Evolutionary conservation across 2,888 invertebrate species (phyloP), one percentile per base, ranked within the genome.

Genomic region (Drosophila prostipennis): DNA sequence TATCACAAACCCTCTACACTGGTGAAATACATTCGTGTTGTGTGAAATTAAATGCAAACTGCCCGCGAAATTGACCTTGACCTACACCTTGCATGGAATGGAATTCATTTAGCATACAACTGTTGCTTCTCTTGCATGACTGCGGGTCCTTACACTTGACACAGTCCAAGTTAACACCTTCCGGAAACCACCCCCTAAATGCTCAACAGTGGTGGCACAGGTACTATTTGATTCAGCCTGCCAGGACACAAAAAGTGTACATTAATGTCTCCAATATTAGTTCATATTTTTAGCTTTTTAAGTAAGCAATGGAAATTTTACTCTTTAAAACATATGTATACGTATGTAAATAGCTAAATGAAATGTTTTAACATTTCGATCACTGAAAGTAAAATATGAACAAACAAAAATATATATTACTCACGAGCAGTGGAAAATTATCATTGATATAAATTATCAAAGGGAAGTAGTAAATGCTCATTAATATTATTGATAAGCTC

Each of bases 111-210:
- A 51, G 45, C 29, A 26, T 43, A 43, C 79, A 85, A 82, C 86
- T 80, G 80, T 80, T 80, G 80, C 85, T 76, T 53, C 55, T 26
- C 43, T 79, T 36, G 80, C 77, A 56, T 80, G 82, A 46, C 51
- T 23, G 16, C 19, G 29, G 48, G 65, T 64, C 60, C 37, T 79
- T 74, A 49, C 48, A 23, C 64, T 55, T 55, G 56, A 68, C 68
- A 69, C 68, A 53, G 67, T 65, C 52, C 67, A 52, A 34, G 64
- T 34, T 53, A 61, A 61, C 61, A 61, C 61, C 61, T 53, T 36
- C 45, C 52, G 43, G 34, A 16, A 32, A 36, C 39, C 51, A 43
- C 13, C 43, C 60, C 60, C 61, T 10, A 34, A 26, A 23, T 8
- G 6, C n/a, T 16, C 37, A 16, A 6, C 42, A 48, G 61, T 40